Base-by-base conservation (phyloP, 2,888 invertebrate genomes). In the Caenorhabditis sp. region DNA sequence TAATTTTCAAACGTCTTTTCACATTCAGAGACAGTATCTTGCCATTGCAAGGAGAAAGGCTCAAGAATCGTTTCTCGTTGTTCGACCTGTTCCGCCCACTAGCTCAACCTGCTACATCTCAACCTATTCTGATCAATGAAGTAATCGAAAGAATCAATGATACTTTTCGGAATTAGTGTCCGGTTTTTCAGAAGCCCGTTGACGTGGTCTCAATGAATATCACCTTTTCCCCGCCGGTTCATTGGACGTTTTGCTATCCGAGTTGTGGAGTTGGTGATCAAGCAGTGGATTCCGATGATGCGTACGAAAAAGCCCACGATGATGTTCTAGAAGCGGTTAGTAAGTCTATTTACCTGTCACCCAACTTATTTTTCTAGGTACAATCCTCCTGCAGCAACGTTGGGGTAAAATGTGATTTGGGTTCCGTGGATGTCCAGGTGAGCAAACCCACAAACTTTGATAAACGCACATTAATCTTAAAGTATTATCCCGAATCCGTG, bases 181-280 rank as follows among this genome's bases (percentile, higher is more conserved):
- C 17, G 15, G 8, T 1, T 27, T 46, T 55, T 43, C 43, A 75
- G 75, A 75, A 75, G 55, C 26, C 43, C 1, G 37, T 39, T 4
- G 58, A 61, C 3, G 17, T 17, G 6, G 41, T 74, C 0, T 30
- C 32, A 9, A 26, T 79, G 24, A 74, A 66, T 11, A 59, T 74
- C 7, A 56, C 53, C 0, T 53, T 72, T 9, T 83, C 85, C 2
- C 85, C 85, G 8, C 85, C 85, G 3, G 75, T 83, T 11, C 65
- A 78, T 24, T 85, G 85, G 85, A 85, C 85, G 2, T 85, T 59
- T 39, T 85, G 85, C 41, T 62, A 79, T 22, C 82, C 81, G 3
- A 68, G 77, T 24, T 85, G 85, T 62, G 85, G 85, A 13, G 80
- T 79, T 8, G 81, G 78, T n/a, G 84, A 85, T 58, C 85, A 85